Conservation (phyloP, 1,140 invertebrate genomes). For the Meloidogyne hapla region DNA sequence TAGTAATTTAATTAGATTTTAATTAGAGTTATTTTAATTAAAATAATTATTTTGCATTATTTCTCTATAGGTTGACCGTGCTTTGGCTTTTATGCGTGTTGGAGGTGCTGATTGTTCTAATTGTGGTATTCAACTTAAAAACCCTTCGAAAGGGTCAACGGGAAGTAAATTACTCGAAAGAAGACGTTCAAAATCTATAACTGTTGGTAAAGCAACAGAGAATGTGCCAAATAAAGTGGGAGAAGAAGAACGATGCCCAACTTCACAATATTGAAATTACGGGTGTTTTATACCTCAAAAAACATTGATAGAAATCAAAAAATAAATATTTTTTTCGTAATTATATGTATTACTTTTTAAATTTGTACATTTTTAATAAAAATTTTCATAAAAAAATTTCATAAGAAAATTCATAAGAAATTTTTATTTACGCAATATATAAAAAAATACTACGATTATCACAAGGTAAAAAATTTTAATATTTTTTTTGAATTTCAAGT, state of each 20-base stretch:
- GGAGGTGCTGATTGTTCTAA: slow-evolving; percentile 29
- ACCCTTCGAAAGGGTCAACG: slow-evolving; percentile 20
- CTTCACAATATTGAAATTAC: background rate
- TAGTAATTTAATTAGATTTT: no score
- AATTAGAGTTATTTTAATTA: no score
- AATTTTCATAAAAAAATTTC: no score
- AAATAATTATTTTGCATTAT: no score
- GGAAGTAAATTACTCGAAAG: slow-evolving; percentile 35
- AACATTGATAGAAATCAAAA: background rate
- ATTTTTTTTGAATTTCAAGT: no score
- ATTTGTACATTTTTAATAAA: no score
- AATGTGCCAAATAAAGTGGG: background rate
- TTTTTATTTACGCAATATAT: no score
- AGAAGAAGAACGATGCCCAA: background rate
- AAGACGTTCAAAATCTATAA: slow-evolving; percentile 19
- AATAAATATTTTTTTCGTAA: no score
- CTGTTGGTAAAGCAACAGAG: background rate
- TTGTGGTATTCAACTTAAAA: slow-evolving; percentile 20
- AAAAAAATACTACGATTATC: no score
- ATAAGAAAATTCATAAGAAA: no score
- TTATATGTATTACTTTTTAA: no score
- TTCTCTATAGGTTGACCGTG: slow-evolving; percentile 81
- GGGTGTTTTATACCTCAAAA: background rate
- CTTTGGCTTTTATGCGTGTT: slow-evolving; percentile 90
- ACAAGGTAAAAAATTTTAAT: no score